A percentile compares a stretch with the other conserved stretches of the same genome.
phyloP scores from a whole-genome alignment of 2,113 vertebrate species.

The Macheiramphus alcinus region DNA sequence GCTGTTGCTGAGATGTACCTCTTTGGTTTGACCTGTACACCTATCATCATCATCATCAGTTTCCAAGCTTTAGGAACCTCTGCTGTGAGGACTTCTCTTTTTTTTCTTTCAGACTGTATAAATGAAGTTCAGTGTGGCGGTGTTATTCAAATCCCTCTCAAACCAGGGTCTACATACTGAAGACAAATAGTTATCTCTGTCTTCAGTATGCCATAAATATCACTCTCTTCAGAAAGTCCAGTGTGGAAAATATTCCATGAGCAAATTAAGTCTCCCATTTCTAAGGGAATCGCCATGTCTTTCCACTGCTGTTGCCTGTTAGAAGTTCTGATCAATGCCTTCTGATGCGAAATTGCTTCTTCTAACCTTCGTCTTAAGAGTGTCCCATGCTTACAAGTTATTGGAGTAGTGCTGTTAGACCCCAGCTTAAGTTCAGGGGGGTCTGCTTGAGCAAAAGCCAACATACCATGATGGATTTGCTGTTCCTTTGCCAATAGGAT shows the following conservation, averaged over 20 bases:
- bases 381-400: background rate
- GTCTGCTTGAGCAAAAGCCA: constrained; percentile 9
- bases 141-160: background rate
- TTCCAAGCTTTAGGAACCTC: background rate
- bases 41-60: background rate
- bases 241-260: background rate
- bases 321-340: background rate
- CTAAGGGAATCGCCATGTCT: fast-evolving
- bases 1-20: background rate
- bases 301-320: background rate
- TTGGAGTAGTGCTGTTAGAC: background rate
- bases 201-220: background rate
- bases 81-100: background rate
- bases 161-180: background rate
- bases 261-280: background rate
- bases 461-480: background rate
- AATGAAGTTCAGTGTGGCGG: background rate
- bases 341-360: background rate
- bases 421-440: background rate
- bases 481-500: background rate
- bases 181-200: background rate
- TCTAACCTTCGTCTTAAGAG: background rate
- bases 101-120: background rate
- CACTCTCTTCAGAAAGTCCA: background rate
- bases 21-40: background rate